phyloP scores from a whole-genome alignment of 2,797 vertebrate species.

The Acanthiza pusilla region DNA sequence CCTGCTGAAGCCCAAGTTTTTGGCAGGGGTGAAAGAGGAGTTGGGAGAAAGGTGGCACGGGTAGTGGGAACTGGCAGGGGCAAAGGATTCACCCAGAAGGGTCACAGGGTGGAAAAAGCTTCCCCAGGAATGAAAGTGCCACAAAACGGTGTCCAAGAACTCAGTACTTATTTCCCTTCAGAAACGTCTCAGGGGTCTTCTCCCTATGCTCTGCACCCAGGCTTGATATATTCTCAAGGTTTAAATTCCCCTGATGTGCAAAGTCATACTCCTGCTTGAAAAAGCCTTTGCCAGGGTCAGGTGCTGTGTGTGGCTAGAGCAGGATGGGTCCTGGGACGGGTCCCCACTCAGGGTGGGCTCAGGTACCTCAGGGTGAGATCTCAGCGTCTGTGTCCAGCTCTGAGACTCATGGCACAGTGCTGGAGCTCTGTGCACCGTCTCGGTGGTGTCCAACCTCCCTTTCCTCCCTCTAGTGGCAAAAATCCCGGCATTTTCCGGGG shows the following conservation, averaged over 20 bases:
- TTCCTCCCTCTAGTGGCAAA: neutral
- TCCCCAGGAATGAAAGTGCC: neutral
- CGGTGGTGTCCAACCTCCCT: fast-evolving
- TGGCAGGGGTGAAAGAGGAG: neutral
- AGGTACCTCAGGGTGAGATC: neutral
- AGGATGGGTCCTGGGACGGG: neutral
- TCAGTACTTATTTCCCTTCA: neutral
- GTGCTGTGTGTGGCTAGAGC: neutral
- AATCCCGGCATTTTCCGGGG: neutral
- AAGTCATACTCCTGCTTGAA: neutral
- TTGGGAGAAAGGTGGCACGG: neutral
- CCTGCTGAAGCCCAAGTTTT: neutral
- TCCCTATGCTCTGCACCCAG: neutral
- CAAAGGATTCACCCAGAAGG: neutral
- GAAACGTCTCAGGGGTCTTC: neutral
- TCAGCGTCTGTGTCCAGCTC: neutral
- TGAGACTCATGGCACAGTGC: fast-evolving
- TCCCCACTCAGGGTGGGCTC: neutral
- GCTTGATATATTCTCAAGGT: neutral
- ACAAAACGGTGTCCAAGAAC: neutral
- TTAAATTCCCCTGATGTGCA: neutral
- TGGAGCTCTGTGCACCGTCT: neutral
- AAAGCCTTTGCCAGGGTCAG: neutral
- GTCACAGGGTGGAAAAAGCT: neutral
- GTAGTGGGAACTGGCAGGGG: no score